Evolutionary conservation across 2,797 vertebrate species (phyloP).

Genomic region (Netta rufina): DNA sequence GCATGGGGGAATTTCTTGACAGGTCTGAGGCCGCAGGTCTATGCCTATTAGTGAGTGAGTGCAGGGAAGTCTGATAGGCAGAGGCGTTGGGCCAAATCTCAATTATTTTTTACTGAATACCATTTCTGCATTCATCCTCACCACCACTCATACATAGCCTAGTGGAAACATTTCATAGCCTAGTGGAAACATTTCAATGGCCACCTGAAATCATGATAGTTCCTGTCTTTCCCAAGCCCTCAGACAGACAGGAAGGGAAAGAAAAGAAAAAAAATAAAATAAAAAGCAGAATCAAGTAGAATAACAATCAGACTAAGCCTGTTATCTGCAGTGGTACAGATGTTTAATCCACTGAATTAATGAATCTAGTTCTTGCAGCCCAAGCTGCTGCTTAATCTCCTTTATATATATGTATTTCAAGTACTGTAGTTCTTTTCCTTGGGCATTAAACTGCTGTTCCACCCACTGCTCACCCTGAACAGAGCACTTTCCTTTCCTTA

Average conservation of each 20-base stretch:
- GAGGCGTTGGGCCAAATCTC: not conserved
- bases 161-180: not conserved
- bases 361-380: not conserved
- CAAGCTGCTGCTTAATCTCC: not conserved
- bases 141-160: not conserved
- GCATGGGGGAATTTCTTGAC: not conserved
- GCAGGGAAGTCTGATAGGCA: not conserved
- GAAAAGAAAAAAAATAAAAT: not conserved
- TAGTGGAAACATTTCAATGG: not conserved
- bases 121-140: not conserved
- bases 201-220: not conserved
- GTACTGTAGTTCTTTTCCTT: not conserved
- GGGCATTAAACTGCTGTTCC: not conserved
- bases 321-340: not conserved
- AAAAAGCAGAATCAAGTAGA: not conserved
- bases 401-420: not conserved
- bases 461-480: rapidly evolving
- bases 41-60: not conserved
- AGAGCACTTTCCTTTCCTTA: not conserved
- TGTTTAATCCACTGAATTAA: not conserved
- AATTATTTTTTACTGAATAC: not conserved
- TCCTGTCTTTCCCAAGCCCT: not conserved
- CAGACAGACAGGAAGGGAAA: not conserved
- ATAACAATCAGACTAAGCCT: not conserved
- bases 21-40: not conserved